phyloP scores from a whole-genome alignment of 2,888 invertebrate species.

The Tipula vernalis region DNA sequence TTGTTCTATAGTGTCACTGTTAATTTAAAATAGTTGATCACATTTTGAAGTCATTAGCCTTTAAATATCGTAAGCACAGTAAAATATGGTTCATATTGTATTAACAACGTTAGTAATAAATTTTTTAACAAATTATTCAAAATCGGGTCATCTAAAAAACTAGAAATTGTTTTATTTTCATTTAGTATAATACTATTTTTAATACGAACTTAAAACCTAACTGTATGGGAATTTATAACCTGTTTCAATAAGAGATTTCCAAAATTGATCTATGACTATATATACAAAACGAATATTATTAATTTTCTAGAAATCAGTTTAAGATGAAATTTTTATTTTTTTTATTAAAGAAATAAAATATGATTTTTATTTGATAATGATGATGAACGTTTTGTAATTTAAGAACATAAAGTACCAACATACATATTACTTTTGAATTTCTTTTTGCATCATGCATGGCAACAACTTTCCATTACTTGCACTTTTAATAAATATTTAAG shows the following conservation, averaged over 20 bases:
- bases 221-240: neutral
- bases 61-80: neutral
- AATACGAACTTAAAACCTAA: too few relatives aligned
- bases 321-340: neutral
- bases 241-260: neutral
- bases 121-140: neutral
- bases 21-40: too few relatives aligned
- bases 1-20: too few relatives aligned
- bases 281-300: neutral
- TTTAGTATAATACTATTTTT: neutral
- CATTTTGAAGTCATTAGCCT: neutral
- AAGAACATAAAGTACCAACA: neutral
- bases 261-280: neutral
- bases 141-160: neutral
- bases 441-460: neutral
- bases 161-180: neutral
- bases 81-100: too few relatives aligned
- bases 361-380: neutral
- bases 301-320: neutral
- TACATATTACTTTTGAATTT: neutral
- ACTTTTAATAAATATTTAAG: neutral
- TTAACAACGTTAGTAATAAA: too few relatives aligned
- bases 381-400: neutral
- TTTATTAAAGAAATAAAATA: neutral
- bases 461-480: neutral